Evolutionary conservation across 2,888 invertebrate genomes (phyloP).

Genomic region (Tubiluchus corallicola): DNA sequence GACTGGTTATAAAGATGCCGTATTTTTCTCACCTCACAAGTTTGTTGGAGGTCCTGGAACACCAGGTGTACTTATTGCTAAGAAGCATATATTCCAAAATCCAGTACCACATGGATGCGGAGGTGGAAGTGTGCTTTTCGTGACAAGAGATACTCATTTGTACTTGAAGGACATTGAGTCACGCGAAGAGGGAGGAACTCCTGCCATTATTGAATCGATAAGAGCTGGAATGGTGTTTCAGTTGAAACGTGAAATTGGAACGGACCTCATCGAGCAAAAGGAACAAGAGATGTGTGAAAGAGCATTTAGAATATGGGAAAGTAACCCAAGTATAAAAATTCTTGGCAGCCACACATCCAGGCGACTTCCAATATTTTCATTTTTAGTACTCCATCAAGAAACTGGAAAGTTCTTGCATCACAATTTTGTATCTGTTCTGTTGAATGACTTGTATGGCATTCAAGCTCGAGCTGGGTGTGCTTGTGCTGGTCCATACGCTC

Average conservation of each 20-base stretch:
- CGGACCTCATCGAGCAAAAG: slow-evolving; percentile 44
- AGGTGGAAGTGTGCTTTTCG: slow-evolving; percentile 39
- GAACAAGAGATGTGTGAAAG: slow-evolving; percentile 21
- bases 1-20: slow-evolving; percentile 61
- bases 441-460: slow-evolving; percentile 80
- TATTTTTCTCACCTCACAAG: slow-evolving; percentile 75
- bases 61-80: slow-evolving; percentile 48
- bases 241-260: slow-evolving; percentile 57
- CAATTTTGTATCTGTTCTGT: slow-evolving; percentile 62
- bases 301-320: slow-evolving; percentile 37
- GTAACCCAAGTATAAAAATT: slow-evolving; percentile 53
- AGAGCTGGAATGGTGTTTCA: slow-evolving; percentile 68
- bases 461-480: slow-evolving; percentile 41
- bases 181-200: slow-evolving; percentile 49
- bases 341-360: slow-evolving; percentile 39
- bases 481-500: slow-evolving; percentile 65
- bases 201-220: slow-evolving; percentile 58
- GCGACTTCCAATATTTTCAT: slow-evolving; percentile 57
- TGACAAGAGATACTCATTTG: slow-evolving; percentile 29
- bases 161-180: slow-evolving; percentile 19
- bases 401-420: slow-evolving; percentile 60
- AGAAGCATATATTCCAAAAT: slow-evolving; percentile 38
- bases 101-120: slow-evolving; percentile 32
- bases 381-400: slow-evolving; percentile 59
- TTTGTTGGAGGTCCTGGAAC: slow-evolving; percentile 77